Conservation (phyloP, 53 echinoderm and acorn worm species). For the Echinometra lucunter region DNA sequence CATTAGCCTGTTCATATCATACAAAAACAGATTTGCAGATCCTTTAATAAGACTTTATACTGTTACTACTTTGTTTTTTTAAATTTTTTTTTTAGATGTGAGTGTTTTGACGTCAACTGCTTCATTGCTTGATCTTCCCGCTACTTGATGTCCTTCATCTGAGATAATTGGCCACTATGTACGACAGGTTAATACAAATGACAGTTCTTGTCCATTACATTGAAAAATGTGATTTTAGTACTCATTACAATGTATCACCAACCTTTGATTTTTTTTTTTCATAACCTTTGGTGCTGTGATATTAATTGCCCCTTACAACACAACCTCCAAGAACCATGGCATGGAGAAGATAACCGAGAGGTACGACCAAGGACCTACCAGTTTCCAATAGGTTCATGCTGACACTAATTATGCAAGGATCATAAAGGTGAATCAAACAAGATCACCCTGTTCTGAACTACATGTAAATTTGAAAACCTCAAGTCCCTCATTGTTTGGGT, state of each 20-base stretch:
- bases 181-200: not conserved
- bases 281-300: too few relatives aligned
- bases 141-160: not conserved
- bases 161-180: not conserved
- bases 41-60: not conserved
- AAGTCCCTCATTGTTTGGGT: too few relatives aligned
- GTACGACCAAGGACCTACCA: too few relatives aligned
- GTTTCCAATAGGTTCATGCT: too few relatives aligned
- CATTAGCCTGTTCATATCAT: not conserved
- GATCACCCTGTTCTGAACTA: too few relatives aligned
- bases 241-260: not conserved
- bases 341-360: too few relatives aligned
- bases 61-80: not conserved
- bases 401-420: too few relatives aligned
- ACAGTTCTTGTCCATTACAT: not conserved
- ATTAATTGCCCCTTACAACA: too few relatives aligned
- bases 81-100: too few relatives aligned
- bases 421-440: too few relatives aligned
- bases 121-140: not conserved
- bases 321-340: too few relatives aligned
- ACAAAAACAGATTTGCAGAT: not conserved
- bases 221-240: not conserved
- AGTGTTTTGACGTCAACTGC: constrained; percentile 9
- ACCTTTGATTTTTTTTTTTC: not conserved
- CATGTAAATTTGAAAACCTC: too few relatives aligned